Conservation (phyloP, 2,888 invertebrate genomes). For the Lasioglossum calceatum region DNA sequence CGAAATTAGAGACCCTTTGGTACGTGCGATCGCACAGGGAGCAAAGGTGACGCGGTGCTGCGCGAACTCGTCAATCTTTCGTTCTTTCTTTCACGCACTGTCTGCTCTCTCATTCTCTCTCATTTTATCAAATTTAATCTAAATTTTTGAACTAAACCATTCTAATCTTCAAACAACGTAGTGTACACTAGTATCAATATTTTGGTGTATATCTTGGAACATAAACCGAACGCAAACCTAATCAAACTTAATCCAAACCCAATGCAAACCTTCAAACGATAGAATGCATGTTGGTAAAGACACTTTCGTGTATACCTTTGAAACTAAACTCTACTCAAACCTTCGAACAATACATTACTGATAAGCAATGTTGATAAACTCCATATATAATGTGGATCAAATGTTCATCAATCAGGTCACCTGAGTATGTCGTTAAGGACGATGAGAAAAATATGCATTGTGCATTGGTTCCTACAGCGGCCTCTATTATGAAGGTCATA, state of each 20-base stretch:
- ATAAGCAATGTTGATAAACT: neutral
- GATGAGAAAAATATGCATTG: too few species aligned
- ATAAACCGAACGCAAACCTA: neutral
- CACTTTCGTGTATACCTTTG: neutral
- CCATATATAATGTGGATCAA: neutral
- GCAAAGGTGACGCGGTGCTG: constrained; percentile 66
- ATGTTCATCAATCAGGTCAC: neutral
- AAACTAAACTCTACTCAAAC: neutral
- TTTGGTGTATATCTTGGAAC: neutral
- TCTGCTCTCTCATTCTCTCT: constrained; percentile 12
- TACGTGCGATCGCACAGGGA: constrained; percentile 62
- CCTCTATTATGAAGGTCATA: too few species aligned
- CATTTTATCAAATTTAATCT: neutral
- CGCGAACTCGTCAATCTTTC: constrained; percentile 63
- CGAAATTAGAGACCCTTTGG: constrained; percentile 74
- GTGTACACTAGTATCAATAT: neutral
- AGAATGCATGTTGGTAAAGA: neutral
- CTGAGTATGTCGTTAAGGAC: too few species aligned
- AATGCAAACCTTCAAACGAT: neutral
- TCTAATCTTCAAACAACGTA: neutral
- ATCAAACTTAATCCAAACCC: neutral
- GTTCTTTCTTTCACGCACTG: constrained; percentile 16
- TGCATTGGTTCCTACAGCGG: too few species aligned
- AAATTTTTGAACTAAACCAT: neutral
- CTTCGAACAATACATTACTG: neutral